Conservation (phyloP, 2,888 invertebrate species). For the Tryphoninae sp. region DNA sequence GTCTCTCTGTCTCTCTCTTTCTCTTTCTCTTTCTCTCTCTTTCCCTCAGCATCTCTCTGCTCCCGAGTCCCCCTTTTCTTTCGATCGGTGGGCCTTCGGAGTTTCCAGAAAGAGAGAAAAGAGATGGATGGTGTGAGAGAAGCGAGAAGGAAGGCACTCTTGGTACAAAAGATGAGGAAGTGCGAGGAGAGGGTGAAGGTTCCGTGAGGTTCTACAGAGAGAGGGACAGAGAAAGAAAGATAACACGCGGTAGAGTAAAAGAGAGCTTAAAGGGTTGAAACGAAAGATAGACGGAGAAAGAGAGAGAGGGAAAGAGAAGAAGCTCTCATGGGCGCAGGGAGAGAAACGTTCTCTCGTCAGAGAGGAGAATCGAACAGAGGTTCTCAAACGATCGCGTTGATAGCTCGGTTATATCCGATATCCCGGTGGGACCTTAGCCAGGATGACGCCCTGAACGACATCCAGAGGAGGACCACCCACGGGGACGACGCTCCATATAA, state of each 20-base stretch:
- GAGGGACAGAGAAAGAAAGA: slow-evolving; percentile 13
- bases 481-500: slow-evolving; percentile 80
- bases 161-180: slow-evolving; percentile 18
- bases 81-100: slow-evolving; percentile 41
- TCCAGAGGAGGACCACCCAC: slow-evolving; percentile 79
- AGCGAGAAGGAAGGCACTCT: slow-evolving; percentile 45
- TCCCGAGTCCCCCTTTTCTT: slow-evolving; percentile 34
- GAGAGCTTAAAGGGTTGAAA: slow-evolving; percentile 31
- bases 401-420: slow-evolving; percentile 16
- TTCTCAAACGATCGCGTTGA: slow-evolving; percentile 61
- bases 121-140: slow-evolving; percentile 54
- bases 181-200: background rate
- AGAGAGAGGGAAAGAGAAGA: slow-evolving; percentile 21
- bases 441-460: slow-evolving; percentile 74
- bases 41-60: slow-evolving; percentile 50
- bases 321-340: slow-evolving; percentile 23
- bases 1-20: slow-evolving; percentile 69
- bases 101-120: slow-evolving; percentile 66
- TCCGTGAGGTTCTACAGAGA: slow-evolving; percentile 26
- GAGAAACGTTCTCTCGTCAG: slow-evolving; percentile 40
- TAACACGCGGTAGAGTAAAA: background rate
- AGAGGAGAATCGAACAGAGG: slow-evolving; percentile 61
- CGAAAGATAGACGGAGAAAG: slow-evolving; percentile 54
- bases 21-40: slow-evolving; percentile 70
- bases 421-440: slow-evolving; percentile 58